Percentiles rank a stretch among this genome's conserved stretches.
phyloP scores from a whole-genome alignment of 2,797 vertebrate genomes.

The Acipenser transmontanus region DNA sequence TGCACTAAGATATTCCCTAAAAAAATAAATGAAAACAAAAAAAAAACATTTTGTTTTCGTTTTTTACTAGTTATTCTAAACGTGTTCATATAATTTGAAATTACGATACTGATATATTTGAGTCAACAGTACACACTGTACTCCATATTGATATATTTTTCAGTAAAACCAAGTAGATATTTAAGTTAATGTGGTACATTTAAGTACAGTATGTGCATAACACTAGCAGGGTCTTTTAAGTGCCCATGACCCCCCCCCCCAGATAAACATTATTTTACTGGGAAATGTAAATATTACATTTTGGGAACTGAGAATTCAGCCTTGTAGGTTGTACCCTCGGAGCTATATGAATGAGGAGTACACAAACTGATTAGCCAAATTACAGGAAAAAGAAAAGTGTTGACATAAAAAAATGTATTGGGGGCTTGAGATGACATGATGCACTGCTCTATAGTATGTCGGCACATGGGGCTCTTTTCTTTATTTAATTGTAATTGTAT shows the following conservation, averaged over 20 bases:
- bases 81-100: too few species aligned
- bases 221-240: constrained; percentile 26
- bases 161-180: constrained; percentile 34
- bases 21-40: too few species aligned
- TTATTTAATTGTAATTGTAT: too few species aligned
- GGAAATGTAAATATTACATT: too few species aligned
- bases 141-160: too few species aligned
- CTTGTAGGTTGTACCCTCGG: constrained; percentile 16
- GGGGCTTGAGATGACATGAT: constrained; percentile 25
- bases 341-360: neutral
- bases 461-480: neutral
- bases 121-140: too few species aligned
- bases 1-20: too few species aligned
- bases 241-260: constrained; percentile 11
- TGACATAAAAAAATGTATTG: constrained; percentile 4
- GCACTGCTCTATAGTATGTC: constrained; percentile 7
- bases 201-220: constrained; percentile 36
- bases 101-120: too few species aligned
- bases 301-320: too few species aligned
- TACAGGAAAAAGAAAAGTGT: constrained; percentile 3
- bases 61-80: too few species aligned
- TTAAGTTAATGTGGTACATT: constrained; percentile 28
- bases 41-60: too few species aligned
- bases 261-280: too few species aligned
- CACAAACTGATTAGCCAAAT: constrained; percentile 16